Evolutionary conservation across 2,797 vertebrate genomes (phyloP).

Genomic region (Chromobotia macracanthus): DNA sequence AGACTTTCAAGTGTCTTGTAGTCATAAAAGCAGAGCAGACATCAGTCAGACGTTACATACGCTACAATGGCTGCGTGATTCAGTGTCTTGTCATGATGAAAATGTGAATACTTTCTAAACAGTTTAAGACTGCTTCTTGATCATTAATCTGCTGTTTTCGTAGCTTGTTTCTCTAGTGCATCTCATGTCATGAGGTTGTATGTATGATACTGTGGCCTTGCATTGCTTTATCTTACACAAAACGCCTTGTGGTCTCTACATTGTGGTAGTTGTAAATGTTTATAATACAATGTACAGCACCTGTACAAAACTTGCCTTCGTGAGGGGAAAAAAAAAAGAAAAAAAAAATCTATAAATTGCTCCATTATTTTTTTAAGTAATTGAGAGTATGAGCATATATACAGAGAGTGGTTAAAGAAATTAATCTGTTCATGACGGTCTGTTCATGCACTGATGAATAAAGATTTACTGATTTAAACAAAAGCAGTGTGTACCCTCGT

Average conservation of each 20-base stretch:
- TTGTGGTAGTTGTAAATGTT: conserved; percentile 97
- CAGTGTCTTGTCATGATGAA: conserved; percentile 32
- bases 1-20: not conserved
- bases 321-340: conserved; percentile 66
- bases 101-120: conserved; percentile 54
- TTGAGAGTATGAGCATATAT: conserved; percentile 74
- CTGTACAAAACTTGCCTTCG: conserved; percentile 95
- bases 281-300: conserved; percentile 98
- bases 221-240: conserved; percentile 77
- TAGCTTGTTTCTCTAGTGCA: conserved; percentile 45
- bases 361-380: conserved; percentile 99
- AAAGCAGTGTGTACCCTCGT: not conserved
- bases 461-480: conserved; percentile 77
- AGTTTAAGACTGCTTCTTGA: conserved; percentile 11
- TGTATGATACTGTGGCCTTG: conserved; percentile 88
- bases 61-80: conserved; percentile 12
- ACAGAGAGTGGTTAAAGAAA: conserved; percentile 70
- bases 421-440: conserved; percentile 77
- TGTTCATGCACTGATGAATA: conserved; percentile 84
- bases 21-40: conserved; percentile 5
- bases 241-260: conserved; percentile 75
- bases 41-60: conserved; percentile 23
- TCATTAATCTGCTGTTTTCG: conserved; percentile 40
- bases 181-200: conserved; percentile 72
- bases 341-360: conserved; percentile 91